Base-by-base conservation (phyloP, 2,888 invertebrate species). In the Philopedon plagiatum region DNA sequence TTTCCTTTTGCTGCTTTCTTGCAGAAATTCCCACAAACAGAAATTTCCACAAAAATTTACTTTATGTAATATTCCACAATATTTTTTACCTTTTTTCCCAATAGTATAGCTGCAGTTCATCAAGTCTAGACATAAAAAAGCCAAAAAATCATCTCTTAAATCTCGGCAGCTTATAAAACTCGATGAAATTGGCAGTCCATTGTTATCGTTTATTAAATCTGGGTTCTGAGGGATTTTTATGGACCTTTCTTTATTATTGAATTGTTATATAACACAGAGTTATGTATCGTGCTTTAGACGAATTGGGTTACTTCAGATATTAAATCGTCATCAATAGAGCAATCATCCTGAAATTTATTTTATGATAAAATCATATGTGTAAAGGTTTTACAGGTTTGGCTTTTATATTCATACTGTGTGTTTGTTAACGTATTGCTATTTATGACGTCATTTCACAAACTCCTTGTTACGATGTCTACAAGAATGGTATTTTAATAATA, bases 81-180 rank as follows among this genome's bases (percentile, higher is more conserved):
- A n/a, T n/a, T n/a, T n/a, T n/a, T n/a, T n/a, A n/a, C n/a, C n/a
- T n/a, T 15, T 54, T 18, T 8, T 15, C 5, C n/a, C 11, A 29
- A 13, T 29, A 5, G 18, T 7, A 29, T 29, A n/a, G 15, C 1
- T 18, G 29, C 15, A 54, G 29, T 54, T 54, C 29, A 54, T 54
- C 29, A 54, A 13, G 29, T 54, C 18, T 54, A 32, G 51, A 29
- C 29, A 54, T 29, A 26, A 49, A 41, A 26, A 7, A 5, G 13
- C 13, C 13, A 49, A 21, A 51, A 51, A 51, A 29, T n/a, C 21
- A 46, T 9, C 18, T 54, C 51, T 5, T 54, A 54, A 54, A 54
- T 29, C n/a, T 26, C 8, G 0, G n/a, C 51, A 29, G 29, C 29
- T 29, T 29, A 46, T 23, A n/a, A 46, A 46, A 21, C 11, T 23